These are phyloP conservation scores for Musca domestica DNA, from an alignment of 1,140 invertebrate species.

Conservation along the genomic window DNA sequence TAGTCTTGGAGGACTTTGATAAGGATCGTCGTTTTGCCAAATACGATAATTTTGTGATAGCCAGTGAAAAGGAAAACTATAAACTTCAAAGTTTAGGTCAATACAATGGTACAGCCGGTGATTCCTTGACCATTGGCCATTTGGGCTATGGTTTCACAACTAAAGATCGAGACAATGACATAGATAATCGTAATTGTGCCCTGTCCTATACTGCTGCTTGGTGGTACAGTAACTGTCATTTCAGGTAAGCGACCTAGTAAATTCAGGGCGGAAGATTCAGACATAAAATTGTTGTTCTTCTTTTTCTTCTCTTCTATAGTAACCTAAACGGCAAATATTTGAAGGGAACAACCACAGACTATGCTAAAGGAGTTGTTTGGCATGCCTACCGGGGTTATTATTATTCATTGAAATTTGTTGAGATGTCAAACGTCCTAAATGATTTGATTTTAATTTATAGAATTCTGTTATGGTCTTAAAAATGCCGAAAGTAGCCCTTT, in stretches of 20 bases:
- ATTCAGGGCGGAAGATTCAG: too few species aligned
- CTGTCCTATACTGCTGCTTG: conserved; percentile 60
- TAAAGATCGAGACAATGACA: conserved; percentile 63
- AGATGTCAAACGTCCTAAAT: conserved; percentile 22
- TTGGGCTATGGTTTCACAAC: conserved; percentile 68
- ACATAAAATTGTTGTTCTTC: not conserved
- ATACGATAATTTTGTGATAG: conserved; percentile 65
- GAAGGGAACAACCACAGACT: conserved; percentile 4
- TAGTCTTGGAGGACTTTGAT: conserved; percentile 63
- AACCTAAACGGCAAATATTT: conserved; percentile 17
- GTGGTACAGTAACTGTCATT: conserved; percentile 51
- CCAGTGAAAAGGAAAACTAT: conserved; percentile 63
- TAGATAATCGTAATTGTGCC: conserved; percentile 60
- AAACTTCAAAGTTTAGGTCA: conserved; percentile 61
- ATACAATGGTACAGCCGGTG: conserved; percentile 65
- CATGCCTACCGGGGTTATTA: conserved; percentile 9
- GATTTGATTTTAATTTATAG: too few species aligned
- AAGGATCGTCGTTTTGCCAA: conserved; percentile 57
- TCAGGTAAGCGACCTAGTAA: not conserved
- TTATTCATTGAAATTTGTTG: conserved; percentile 23
- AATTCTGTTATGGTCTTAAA: too few species aligned
- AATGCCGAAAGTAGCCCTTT: too few species aligned
- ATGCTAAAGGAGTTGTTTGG: conserved; percentile 18
- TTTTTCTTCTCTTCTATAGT: not conserved
- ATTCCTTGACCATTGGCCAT: conserved; percentile 65